Evolutionary conservation across 2,113 vertebrate genomes (phyloP), one percentile per base, ranked within the genome.

Genomic region (Cryptomyrus ogoouensis): DNA sequence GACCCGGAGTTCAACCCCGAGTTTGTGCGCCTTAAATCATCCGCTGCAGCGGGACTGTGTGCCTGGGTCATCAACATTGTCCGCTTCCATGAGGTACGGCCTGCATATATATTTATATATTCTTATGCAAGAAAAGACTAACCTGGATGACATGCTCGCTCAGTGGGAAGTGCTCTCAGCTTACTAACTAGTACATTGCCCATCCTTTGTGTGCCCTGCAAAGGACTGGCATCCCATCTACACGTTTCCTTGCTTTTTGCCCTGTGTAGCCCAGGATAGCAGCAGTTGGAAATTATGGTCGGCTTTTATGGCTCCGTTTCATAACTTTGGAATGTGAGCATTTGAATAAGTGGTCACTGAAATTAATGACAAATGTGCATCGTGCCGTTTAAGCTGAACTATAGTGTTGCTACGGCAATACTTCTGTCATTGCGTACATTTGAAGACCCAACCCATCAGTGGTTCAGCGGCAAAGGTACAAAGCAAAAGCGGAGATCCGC

Each of bases 361-460:
- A 80, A 80, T 42, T 42, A 80, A 80, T 80, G 74, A 80, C 74
- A 80, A 42, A 80, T 39, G 74, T 80, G n/a, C 49, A 56, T 53
- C 39, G 50, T 50, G 84, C n/a, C 47, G 10, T 87, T 31, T 7
- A 15, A 50, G n/a, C 44, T 52, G 12, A 86, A 52, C 21, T 17
- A 35, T 0, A 17, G 77, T 10, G 31, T 86, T 50, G 49, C 21
- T 15, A 74, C 4, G 44, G 42, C 31, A 31, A 19, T 95, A 95
- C 96, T 96, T 96, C 96, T 96, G 94, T 96, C 95, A 95, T 96
- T 96, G 96, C 6, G 95, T 96, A 94, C 96, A 94, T 96, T 90
- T 96, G 91, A 93, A 50, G 92, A 95, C 94, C 39, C 95, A 94
- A 96, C 96, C 95, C 95, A 96, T 39, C 47, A 44, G 52, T 21